phyloP scores from a whole-genome alignment of 2,888 invertebrate genomes.

The Geophilus truncorum region DNA sequence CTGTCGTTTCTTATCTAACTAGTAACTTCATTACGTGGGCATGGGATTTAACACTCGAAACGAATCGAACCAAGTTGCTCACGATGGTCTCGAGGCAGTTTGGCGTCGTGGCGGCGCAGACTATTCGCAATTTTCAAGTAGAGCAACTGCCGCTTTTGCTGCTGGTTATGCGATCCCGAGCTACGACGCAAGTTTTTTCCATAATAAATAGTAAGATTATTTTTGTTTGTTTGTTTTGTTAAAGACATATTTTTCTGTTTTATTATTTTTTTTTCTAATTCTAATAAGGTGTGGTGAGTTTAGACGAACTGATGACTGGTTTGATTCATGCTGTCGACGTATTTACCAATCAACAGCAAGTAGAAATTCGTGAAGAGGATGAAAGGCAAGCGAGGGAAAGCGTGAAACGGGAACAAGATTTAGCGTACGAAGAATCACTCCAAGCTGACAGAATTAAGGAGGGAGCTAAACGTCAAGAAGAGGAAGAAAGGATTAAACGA shows the following conservation, averaged over 20 bases:
- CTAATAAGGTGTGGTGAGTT: constrained; percentile 75
- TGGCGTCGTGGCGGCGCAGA: constrained; percentile 75
- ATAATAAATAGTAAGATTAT: constrained; percentile 70
- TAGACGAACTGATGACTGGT: constrained; percentile 80
- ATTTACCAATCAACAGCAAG: constrained; percentile 67
- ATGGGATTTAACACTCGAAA: constrained; percentile 90
- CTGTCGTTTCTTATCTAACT: constrained; percentile 79
- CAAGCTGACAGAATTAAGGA: constrained; percentile 67
- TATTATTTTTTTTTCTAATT: no score
- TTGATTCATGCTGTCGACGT: constrained; percentile 82
- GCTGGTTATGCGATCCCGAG: constrained; percentile 79
- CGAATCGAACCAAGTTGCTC: constrained; percentile 77
- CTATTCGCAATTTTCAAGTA: constrained; percentile 75
- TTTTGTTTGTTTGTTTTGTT: no score
- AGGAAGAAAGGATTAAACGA: constrained; percentile 55
- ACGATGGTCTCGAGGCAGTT: constrained; percentile 69
- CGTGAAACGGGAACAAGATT: constrained; percentile 89
- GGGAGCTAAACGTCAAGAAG: constrained; percentile 72
- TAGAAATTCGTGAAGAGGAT: constrained; percentile 76
- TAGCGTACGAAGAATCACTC: constrained; percentile 84
- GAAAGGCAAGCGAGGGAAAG: constrained; percentile 82
- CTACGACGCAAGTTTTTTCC: constrained; percentile 82
- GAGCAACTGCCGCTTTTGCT: constrained; percentile 84
- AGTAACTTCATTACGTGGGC: constrained; percentile 92
- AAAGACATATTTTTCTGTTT: no score